A percentile compares a stretch with the other conserved stretches of the same genome.
phyloP scores from a whole-genome alignment of 2,888 invertebrate species.

The Parapristionchus giblindavisi region DNA sequence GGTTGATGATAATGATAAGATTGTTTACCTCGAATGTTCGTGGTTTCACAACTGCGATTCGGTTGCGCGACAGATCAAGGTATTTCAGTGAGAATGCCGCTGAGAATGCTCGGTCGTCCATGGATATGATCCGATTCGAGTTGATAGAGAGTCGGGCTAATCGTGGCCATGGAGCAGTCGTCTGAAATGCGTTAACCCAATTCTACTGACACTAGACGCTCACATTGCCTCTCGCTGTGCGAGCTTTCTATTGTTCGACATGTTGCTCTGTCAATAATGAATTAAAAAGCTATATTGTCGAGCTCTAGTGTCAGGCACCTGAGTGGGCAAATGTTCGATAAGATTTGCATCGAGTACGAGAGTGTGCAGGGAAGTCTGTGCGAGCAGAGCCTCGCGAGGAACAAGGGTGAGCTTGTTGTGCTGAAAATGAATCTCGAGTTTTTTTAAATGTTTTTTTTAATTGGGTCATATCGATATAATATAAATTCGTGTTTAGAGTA shows the following conservation, averaged over 20 bases:
- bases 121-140: constrained; percentile 63
- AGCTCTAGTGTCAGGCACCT: constrained; percentile 74
- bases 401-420: constrained; percentile 82
- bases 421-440: constrained; percentile 45
- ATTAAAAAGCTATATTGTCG: too few species aligned
- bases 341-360: constrained; percentile 90
- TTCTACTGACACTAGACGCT: neutral
- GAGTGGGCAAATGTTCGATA: constrained; percentile 82
- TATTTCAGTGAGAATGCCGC: constrained; percentile 29
- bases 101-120: constrained; percentile 49
- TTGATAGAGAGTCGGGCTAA: constrained; percentile 68
- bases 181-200: constrained; percentile 64
- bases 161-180: constrained; percentile 70
- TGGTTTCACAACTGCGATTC: constrained; percentile 39
- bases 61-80: constrained; percentile 46
- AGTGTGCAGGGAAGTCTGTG: constrained; percentile 82
- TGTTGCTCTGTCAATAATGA: too few species aligned
- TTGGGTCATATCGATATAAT: neutral
- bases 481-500: neutral
- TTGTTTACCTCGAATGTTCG: constrained; percentile 39
- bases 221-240: too few species aligned
- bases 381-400: constrained; percentile 82
- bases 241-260: too few species aligned
- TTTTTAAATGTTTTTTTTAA: neutral
- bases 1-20: too few species aligned